Conservation (phyloP, 2,797 vertebrate genomes). For the Arvicola amphibius region DNA sequence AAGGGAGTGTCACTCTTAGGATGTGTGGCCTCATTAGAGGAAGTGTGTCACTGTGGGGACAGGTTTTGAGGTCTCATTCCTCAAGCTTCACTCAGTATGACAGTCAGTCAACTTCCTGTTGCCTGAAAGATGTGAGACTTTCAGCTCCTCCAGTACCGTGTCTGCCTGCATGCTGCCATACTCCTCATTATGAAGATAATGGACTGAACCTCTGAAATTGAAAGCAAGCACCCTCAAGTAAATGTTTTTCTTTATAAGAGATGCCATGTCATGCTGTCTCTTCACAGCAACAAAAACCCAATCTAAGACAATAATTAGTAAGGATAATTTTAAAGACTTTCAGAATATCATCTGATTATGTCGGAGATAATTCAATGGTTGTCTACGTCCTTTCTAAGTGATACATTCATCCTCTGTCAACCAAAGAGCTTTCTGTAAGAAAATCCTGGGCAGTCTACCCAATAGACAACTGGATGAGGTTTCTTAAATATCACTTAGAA, state of each 20-base stretch:
- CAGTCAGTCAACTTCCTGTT: background rate
- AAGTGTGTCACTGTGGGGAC: background rate
- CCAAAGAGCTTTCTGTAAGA: background rate
- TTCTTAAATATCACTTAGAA: conserved; percentile 20
- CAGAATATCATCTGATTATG: background rate
- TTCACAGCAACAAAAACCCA: background rate
- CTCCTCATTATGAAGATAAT: background rate
- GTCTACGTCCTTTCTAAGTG: background rate
- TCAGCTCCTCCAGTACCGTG: background rate
- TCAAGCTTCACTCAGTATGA: background rate
- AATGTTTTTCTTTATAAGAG: background rate
- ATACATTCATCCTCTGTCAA: background rate
- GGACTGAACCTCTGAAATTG: background rate
- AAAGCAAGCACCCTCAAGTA: background rate
- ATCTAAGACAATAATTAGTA: background rate
- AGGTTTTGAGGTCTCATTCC: background rate
- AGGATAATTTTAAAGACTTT: background rate
- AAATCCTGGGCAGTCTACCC: background rate
- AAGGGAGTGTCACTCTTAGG: background rate
- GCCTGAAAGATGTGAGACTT: background rate
- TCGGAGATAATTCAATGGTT: background rate
- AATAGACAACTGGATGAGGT: background rate
- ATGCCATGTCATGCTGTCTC: background rate
- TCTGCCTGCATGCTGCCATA: background rate
- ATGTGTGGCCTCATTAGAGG: background rate